A percentile compares a stretch with the other conserved stretches of the same genome.
Evolutionary conservation across 1,140 invertebrate species (phyloP).

Genomic region (Drosophila eugracilis): DNA sequence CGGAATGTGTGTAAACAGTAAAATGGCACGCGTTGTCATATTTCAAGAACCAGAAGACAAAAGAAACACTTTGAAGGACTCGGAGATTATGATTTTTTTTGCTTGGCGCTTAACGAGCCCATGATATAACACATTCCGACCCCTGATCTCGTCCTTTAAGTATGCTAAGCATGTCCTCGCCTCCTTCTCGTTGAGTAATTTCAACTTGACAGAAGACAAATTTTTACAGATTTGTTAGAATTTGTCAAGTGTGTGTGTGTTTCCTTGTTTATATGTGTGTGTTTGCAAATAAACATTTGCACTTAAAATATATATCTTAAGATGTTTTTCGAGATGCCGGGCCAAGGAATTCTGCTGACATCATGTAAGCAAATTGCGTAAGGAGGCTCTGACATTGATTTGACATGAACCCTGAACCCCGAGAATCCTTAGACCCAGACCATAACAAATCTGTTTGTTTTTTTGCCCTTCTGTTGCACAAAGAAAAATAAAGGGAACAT

Average conservation of each 20-base stretch:
- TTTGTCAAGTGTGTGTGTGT: constrained; percentile 34
- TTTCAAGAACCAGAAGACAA: constrained; percentile 35
- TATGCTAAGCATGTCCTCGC: constrained; percentile 68
- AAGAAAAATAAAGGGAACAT: constrained; percentile 5
- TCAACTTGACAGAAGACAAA: constrained; percentile 67
- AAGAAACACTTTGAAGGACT: constrained; percentile 57
- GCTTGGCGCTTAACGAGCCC: constrained; percentile 71
- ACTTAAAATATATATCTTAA: constrained; percentile 54
- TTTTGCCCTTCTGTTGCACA: constrained; percentile 27
- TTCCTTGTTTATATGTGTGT: constrained; percentile 17
- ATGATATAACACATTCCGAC: constrained; percentile 75
- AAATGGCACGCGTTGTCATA: constrained; percentile 78
- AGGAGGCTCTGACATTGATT: constrained; percentile 75
- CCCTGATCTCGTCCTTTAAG: constrained; percentile 43
- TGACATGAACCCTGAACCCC: constrained; percentile 58
- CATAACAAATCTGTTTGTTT: constrained; percentile 73
- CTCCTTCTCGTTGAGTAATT: constrained; percentile 29
- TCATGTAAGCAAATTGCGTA: constrained; percentile 76
- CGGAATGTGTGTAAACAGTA: constrained; percentile 60
- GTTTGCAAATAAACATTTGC: constrained; percentile 57
- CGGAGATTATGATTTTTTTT: constrained; percentile 83
- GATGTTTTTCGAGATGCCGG: constrained; percentile 51
- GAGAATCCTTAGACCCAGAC: constrained; percentile 4
- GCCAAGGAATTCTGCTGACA: constrained; percentile 60
- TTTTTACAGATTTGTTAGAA: constrained; percentile 80